phyloP scores from a whole-genome alignment of 2,797 vertebrate species.

The Emydoidea blandingii region DNA sequence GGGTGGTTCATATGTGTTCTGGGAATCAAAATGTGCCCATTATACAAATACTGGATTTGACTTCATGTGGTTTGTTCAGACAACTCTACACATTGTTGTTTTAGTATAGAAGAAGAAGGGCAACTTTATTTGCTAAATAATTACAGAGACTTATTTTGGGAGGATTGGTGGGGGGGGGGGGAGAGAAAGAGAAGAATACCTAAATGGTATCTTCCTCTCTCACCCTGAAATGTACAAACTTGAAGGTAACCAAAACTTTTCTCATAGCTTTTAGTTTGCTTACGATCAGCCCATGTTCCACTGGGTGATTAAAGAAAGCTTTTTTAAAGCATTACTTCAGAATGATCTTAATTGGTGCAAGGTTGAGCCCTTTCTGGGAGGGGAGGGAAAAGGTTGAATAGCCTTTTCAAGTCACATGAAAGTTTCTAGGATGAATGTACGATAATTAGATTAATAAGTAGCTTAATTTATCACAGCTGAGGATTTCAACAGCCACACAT shows the following conservation, averaged over 20 bases:
- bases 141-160: conserved; percentile 70
- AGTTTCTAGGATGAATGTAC: conserved; percentile 98
- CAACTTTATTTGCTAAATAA: conserved; percentile 73
- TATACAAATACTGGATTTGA: conserved; percentile 62
- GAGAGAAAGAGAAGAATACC: conserved; percentile 70
- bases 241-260: conserved; percentile 84
- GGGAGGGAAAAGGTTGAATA: conserved; percentile 90
- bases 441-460: conserved; percentile 99
- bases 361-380: conserved; percentile 89
- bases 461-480: conserved; percentile 99
- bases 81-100: conserved; percentile 68
- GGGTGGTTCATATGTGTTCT: conserved; percentile 60
- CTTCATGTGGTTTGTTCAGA: conserved; percentile 39
- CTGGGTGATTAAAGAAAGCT: conserved; percentile 88
- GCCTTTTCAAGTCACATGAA: conserved; percentile 99
- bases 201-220: conserved; percentile 70
- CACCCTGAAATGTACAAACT: conserved; percentile 74
- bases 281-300: conserved; percentile 82
- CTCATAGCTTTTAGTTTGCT: conserved; percentile 83
- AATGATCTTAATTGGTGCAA: conserved; percentile 95
- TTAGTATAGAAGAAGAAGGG: conserved; percentile 64
- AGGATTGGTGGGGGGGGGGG: conserved; percentile 66
- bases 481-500: conserved; percentile 98
- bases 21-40: conserved; percentile 67
- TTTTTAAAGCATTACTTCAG: conserved; percentile 91